A percentile compares a stretch with the other conserved stretches of the same genome.
Conservation (phyloP, 92 coral and sea anemone genomes). For the Epizoanthus rinbou region DNA sequence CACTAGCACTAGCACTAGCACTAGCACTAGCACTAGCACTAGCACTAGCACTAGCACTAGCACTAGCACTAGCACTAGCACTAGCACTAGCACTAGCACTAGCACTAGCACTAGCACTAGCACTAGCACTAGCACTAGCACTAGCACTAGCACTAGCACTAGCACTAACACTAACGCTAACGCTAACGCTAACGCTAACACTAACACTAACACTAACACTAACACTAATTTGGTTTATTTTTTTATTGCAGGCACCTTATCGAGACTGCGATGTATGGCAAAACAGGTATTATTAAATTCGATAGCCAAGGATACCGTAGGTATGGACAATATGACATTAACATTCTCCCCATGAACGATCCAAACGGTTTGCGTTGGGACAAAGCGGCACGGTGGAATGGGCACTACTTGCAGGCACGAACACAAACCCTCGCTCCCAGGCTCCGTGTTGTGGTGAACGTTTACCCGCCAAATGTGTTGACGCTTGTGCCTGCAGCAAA, state of each 20-base stretch:
- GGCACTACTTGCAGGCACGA: constrained; percentile 27
- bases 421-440: constrained; percentile 27
- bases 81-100: too few species aligned
- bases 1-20: too few species aligned
- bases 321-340: constrained; percentile 51
- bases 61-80: too few species aligned
- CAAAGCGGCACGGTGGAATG: constrained; percentile 61
- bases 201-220: too few species aligned
- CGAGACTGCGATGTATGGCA: constrained; percentile 50
- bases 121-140: too few species aligned
- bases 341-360: constrained; percentile 31
- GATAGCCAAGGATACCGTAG: constrained; percentile 64
- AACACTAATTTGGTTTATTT: neutral
- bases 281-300: constrained; percentile 65
- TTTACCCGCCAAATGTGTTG: constrained; percentile 82
- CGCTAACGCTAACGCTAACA: too few species aligned
- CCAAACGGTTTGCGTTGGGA: constrained; percentile 38
- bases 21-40: too few species aligned
- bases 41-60: too few species aligned
- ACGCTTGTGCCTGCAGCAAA: constrained; percentile 58
- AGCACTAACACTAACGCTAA: too few species aligned
- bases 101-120: too few species aligned
- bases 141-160: too few species aligned
- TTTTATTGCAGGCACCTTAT: constrained; percentile 52
- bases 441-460: constrained; percentile 69